phyloP scores from a whole-genome alignment of 2,113 vertebrate genomes.

The Baryphthengus martii region DNA sequence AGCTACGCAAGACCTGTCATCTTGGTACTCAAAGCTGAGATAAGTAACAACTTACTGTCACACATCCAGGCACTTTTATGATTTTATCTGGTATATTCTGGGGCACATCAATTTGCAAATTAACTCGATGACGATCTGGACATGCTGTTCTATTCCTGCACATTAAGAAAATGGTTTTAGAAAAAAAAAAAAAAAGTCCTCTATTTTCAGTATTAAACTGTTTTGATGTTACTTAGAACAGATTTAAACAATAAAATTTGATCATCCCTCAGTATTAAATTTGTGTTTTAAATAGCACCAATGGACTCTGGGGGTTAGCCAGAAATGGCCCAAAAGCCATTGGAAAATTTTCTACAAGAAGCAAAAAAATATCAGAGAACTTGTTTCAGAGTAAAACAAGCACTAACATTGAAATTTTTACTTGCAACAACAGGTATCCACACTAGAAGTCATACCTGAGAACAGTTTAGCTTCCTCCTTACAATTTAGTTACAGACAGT shows the following conservation, averaged over 20 bases:
- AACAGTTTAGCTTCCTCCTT: neutral
- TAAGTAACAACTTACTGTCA: constrained; percentile 63
- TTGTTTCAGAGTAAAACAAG: neutral
- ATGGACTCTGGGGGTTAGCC: neutral
- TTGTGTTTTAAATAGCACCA: neutral
- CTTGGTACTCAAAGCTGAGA: neutral
- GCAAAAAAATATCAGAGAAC: neutral
- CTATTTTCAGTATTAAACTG: neutral
- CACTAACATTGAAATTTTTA: neutral
- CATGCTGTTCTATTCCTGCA: constrained; percentile 59
- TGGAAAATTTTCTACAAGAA: neutral
- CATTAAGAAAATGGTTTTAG: neutral
- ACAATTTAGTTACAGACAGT: neutral
- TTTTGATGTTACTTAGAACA: neutral
- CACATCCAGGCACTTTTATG: neutral
- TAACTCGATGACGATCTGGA: constrained; percentile 71
- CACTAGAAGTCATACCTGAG: neutral
- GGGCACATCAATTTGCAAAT: constrained; percentile 53
- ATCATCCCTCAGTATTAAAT: neutral
- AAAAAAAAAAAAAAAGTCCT: neutral
- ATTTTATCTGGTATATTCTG: constrained; percentile 16
- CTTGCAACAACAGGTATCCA: neutral
- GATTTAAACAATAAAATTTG: neutral
- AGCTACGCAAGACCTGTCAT: neutral
- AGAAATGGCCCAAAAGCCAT: neutral